Evolutionary conservation across 1,140 invertebrate genomes (phyloP), one percentile per base, ranked within the genome.

Genomic region (Anoplolepis gracilipes): DNA sequence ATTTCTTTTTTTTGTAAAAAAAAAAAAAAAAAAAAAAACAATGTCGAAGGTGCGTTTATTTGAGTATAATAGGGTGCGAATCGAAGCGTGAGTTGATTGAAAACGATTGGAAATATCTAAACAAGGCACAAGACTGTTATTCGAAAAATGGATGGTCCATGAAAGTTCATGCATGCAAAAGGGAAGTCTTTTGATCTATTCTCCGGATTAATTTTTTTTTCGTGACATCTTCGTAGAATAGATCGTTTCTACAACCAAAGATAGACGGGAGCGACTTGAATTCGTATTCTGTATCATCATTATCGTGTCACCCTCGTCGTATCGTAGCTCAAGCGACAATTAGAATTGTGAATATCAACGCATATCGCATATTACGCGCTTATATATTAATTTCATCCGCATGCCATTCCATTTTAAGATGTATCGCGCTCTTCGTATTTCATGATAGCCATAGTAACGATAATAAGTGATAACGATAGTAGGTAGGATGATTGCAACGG

Each of bases 101-200:
- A 82, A 82, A 82, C 69, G 78, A 73, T 82, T 82, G 25, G 53
- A 59, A 73, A 82, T 36, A 55, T 82, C 78, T 82, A 82, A 82
- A 82, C 78, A 82, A 82, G 78, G 78, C 78, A 82, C 78, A 82
- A 81, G 78, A 72, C 78, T 73, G 67, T 72, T 61, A 59, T 82
- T 36, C 78, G 67, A 73, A 73, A 61, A 70, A 33, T 59, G 36
- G 33, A 82, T 82, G 78, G 67, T 82, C 67, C 78, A 22, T 79
- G 67, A 81, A 42, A 46, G 53, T 82, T 72, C 53, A 36, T 82
- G 67, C 39, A 28, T 46, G 33, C 36, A 39, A 59, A 57, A 72
- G 46, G 65, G 49, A 57, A 81, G 53, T 70, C 11, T 55, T 42
- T 81, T 22, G 59, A 81, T 72, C 36, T 53, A 57, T 81, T 81